Conservation (phyloP, 2,888 invertebrate genomes). For the Drosophila suboccidentalis region DNA sequence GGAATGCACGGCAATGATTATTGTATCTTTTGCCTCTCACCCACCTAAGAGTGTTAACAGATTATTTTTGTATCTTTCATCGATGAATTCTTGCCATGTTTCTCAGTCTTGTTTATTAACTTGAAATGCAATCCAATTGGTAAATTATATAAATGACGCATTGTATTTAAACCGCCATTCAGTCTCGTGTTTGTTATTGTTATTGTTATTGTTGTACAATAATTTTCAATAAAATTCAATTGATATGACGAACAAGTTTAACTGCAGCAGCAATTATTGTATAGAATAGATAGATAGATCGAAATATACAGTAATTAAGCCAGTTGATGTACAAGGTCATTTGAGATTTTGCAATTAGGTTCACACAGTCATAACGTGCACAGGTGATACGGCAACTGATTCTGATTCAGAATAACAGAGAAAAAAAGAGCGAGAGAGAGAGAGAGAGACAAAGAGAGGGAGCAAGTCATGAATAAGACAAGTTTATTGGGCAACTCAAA, state of each 20-base stretch:
- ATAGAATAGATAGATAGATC: not conserved
- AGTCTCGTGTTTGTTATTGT: not conserved
- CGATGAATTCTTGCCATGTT: not conserved
- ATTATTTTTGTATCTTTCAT: conserved; percentile 4
- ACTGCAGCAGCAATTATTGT: conserved; percentile 27
- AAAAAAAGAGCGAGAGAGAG: not conserved
- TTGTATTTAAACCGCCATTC: conserved; percentile 1
- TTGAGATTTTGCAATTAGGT: conserved; percentile 21
- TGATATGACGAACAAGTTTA: conserved; percentile 40
- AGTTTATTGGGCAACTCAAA: not conserved
- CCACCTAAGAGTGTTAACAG: conserved; percentile 22
- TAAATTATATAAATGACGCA: conserved; percentile 6
- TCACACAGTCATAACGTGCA: conserved; percentile 2
- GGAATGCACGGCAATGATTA: conserved; percentile 1
- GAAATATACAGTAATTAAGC: conserved; percentile 1
- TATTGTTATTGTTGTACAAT: not conserved
- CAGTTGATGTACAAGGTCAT: conserved; percentile 30
- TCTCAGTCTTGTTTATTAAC: not conserved
- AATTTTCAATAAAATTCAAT: conserved; percentile 8
- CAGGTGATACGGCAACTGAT: conserved; percentile 5
- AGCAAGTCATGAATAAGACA: not conserved
- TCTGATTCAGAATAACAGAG: not conserved
- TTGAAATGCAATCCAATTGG: not conserved
- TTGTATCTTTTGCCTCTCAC: conserved; percentile 11
- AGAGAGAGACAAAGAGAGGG: not conserved